Percentiles rank a stretch among this genome's conserved stretches.
Conservation (phyloP, 2,888 invertebrate genomes). For the Cheilosia impressa region DNA sequence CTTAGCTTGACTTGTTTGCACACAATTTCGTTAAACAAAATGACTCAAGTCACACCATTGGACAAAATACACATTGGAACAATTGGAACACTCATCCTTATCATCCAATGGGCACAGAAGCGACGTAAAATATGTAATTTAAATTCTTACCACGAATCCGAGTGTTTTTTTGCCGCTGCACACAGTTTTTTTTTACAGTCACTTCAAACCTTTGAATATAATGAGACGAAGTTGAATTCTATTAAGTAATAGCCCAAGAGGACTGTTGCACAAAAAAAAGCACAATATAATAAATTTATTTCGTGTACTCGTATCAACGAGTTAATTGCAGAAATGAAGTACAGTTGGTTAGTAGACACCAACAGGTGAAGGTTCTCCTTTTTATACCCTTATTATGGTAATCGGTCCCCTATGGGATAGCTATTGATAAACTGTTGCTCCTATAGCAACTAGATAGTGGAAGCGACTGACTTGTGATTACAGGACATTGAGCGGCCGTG, state of each 20-base stretch:
- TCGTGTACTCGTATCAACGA: slow-evolving; percentile 35
- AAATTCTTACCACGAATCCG: slow-evolving; percentile 70
- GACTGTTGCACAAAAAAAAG: neutral
- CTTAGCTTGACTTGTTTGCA: slow-evolving; percentile 35
- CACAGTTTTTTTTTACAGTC: slow-evolving; percentile 16
- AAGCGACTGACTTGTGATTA: slow-evolving; percentile 28
- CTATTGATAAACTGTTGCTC: slow-evolving; percentile 54
- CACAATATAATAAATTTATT: slow-evolving; percentile 14
- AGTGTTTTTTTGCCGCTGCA: slow-evolving; percentile 32
- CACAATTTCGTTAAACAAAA: slow-evolving; percentile 55
- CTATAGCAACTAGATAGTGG: slow-evolving; percentile 67
- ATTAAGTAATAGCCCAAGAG: neutral
- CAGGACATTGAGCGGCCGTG: slow-evolving; percentile 52
- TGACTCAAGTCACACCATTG: slow-evolving; percentile 61
- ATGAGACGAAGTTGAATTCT: slow-evolving; percentile 5
- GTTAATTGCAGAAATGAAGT: slow-evolving; percentile 54
- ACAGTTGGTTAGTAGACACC: slow-evolving; percentile 47
- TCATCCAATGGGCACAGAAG: slow-evolving; percentile 11
- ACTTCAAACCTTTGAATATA: slow-evolving; percentile 21
- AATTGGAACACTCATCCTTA: slow-evolving; percentile 45
- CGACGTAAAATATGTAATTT: slow-evolving; percentile 42
- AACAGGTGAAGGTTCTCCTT: slow-evolving; percentile 67
- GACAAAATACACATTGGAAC: slow-evolving; percentile 37
- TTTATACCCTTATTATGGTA: slow-evolving; percentile 70
- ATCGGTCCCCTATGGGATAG: slow-evolving; percentile 48